phyloP scores from a whole-genome alignment of 2,113 vertebrate genomes.

The Sander lucioperca region DNA sequence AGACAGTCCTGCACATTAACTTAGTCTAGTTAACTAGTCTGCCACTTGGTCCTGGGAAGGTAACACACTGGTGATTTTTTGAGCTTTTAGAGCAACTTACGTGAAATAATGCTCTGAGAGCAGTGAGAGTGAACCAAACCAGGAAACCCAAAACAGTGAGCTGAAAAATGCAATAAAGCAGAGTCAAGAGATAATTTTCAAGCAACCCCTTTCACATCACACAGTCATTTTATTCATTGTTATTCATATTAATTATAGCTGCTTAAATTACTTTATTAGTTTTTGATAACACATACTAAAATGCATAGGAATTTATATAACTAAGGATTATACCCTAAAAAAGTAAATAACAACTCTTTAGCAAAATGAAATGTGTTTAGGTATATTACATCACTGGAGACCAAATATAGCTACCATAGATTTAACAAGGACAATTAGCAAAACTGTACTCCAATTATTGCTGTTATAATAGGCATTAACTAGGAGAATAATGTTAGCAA shows the following conservation, averaged over 20 bases:
- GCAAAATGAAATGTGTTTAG: background rate
- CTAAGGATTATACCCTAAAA: conserved; percentile 2
- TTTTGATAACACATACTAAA: conserved; percentile 3
- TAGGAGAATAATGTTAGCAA: conserved; percentile 54
- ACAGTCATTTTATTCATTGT: background rate
- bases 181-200: background rate
- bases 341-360: background rate
- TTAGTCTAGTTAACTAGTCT: background rate
- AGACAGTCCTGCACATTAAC: too few species aligned
- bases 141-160: background rate
- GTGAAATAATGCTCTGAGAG: background rate
- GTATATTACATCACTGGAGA: conserved; percentile 21
- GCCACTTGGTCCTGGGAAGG: background rate
- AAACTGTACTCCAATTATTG: conserved; percentile 47
- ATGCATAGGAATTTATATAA: background rate
- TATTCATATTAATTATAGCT: background rate
- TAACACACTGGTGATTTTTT: background rate
- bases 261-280: background rate
- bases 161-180: background rate
- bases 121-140: background rate
- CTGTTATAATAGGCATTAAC: conserved; percentile 48
- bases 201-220: background rate
- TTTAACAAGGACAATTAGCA: conserved; percentile 53
- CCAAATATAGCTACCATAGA: conserved; percentile 4
- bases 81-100: background rate